phyloP scores from a whole-genome alignment of 2,797 vertebrate genomes.

The Acanthis flammea region DNA sequence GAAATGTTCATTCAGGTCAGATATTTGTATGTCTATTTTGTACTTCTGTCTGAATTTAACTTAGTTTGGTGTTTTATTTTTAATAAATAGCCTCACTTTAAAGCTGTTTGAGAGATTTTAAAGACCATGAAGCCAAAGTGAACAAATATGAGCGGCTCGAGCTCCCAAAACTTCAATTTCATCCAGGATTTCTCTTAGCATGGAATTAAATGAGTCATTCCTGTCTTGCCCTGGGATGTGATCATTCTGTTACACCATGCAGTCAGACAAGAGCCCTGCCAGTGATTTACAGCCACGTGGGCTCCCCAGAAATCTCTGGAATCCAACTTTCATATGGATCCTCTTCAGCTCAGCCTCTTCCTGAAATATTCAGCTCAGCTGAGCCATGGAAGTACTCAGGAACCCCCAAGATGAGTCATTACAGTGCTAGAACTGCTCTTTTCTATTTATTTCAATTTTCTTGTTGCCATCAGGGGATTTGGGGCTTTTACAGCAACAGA shows the following conservation, averaged over 20 bases:
- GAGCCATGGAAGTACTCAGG: neutral
- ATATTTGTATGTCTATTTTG: neutral
- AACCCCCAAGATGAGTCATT: constrained; percentile 11
- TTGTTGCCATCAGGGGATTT: neutral
- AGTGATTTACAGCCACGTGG: neutral
- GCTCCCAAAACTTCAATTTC: neutral
- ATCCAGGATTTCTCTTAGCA: constrained; percentile 11
- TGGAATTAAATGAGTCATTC: constrained; percentile 6
- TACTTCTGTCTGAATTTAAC: neutral
- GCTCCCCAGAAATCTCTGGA: neutral
- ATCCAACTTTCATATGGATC: neutral
- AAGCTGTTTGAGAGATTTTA: neutral
- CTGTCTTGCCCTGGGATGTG: neutral
- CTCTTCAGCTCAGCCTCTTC: neutral
- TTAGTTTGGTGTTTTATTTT: neutral
- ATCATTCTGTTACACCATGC: neutral
- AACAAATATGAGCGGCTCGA: neutral
- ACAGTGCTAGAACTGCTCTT: neutral
- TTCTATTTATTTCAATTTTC: constrained; percentile 20
- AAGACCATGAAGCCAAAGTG: neutral
- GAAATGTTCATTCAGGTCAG: neutral
- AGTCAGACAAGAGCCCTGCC: neutral
- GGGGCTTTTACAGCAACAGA: neutral
- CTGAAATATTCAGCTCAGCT: neutral
- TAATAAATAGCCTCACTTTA: neutral